Evolutionary conservation across 2,113 vertebrate species (phyloP).

Genomic region (Hyaena hyaena): DNA sequence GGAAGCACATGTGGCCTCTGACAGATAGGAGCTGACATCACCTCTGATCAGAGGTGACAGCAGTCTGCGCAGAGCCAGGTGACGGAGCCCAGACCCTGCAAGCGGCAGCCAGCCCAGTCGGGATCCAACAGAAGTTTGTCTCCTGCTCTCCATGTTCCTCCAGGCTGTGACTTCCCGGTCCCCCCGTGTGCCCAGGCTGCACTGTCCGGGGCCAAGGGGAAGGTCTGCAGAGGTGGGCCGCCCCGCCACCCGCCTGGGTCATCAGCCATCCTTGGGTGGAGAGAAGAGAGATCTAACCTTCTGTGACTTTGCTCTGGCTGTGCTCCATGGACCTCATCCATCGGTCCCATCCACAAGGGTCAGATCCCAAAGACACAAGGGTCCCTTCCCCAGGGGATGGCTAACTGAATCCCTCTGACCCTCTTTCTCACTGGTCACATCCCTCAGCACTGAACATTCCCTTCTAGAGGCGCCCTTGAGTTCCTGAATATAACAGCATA

Average conservation of each 20-base stretch:
- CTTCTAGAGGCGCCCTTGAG: not conserved
- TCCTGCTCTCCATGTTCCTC: not conserved
- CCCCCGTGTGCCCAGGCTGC: rapidly evolving
- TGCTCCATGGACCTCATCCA: not conserved
- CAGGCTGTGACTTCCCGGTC: not conserved
- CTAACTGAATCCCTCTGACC: too few species aligned
- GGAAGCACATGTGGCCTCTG: not conserved
- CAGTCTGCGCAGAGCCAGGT: not conserved
- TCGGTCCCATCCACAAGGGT: not conserved
- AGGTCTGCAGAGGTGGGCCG: not conserved
- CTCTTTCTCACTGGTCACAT: rapidly evolving
- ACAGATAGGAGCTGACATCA: not conserved
- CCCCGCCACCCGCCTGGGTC: rapidly evolving
- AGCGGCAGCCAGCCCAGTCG: rapidly evolving
- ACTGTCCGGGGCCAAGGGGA: not conserved
- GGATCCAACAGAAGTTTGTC: not conserved
- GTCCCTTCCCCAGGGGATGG: too few species aligned
- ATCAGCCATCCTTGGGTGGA: not conserved
- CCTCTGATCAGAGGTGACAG: not conserved
- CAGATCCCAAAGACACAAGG: not conserved
- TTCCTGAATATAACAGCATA: not conserved
- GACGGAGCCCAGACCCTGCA: not conserved
- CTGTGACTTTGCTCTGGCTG: not conserved
- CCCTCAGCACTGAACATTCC: not conserved
- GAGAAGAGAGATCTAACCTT: not conserved